phyloP scores from a whole-genome alignment of 2,797 vertebrate genomes.

The Dipus sagitta region DNA sequence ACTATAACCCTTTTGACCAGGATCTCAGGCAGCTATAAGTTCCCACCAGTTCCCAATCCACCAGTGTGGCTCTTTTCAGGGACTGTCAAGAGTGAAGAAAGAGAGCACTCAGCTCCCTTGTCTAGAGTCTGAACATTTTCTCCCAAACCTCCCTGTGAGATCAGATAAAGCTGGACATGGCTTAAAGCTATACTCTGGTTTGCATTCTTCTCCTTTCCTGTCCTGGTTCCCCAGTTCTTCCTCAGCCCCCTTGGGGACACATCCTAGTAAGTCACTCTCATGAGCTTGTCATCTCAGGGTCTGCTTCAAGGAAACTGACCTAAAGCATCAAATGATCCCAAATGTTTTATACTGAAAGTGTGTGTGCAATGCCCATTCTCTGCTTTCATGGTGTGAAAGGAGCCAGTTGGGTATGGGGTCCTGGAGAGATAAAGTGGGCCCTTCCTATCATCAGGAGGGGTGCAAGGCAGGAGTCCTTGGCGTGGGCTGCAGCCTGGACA shows the following conservation, averaged over 20 bases:
- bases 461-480: not conserved
- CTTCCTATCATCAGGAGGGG: not conserved
- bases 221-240: not conserved
- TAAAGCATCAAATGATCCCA: not conserved
- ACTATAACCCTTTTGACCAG: not conserved
- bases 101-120: not conserved
- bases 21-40: not conserved
- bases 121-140: not conserved
- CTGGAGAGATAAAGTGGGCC: not conserved
- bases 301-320: slow-evolving; percentile 46
- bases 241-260: not conserved
- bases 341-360: not conserved
- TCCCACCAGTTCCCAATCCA: not conserved
- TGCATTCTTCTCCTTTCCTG: not conserved
- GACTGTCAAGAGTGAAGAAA: not conserved
- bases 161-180: not conserved
- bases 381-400: not conserved
- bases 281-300: not conserved
- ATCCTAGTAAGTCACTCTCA: not conserved
- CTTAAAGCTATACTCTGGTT: not conserved
- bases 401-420: not conserved
- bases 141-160: not conserved
- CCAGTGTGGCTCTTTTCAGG: not conserved
- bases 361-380: not conserved
- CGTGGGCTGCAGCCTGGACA: not conserved